Conservation (phyloP, 2,113 vertebrate species). For the Vombatus ursinus region DNA sequence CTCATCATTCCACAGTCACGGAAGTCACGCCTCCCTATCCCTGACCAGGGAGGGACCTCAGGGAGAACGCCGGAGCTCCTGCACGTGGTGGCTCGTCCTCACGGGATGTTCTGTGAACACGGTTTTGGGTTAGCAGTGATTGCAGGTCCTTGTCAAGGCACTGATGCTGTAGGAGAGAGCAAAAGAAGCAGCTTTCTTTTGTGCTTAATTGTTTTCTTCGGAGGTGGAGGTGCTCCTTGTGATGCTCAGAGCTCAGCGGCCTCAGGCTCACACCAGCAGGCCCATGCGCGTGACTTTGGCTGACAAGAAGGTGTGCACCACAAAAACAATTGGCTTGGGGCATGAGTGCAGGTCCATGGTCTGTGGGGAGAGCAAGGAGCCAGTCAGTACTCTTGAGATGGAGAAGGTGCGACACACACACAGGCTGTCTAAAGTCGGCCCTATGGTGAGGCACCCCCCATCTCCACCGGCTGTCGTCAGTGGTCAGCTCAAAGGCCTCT, state of each 20-base stretch:
- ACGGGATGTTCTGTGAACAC: constrained; percentile 50
- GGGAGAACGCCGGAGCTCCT: constrained; percentile 44
- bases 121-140: constrained; percentile 48
- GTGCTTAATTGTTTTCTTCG: constrained; percentile 51
- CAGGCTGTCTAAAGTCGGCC: neutral
- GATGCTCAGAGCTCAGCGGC: constrained; percentile 35
- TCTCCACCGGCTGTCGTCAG: neutral
- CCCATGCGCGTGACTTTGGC: constrained; percentile 98
- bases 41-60: constrained; percentile 28
- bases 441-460: neutral
- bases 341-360: constrained; percentile 94
- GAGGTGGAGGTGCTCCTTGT: constrained; percentile 43
- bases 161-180: constrained; percentile 62
- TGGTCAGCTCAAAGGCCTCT: too few relatives aligned
- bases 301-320: constrained; percentile 97
- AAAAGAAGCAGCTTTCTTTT: constrained; percentile 39
- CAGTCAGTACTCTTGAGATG: accelerated
- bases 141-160: constrained; percentile 80
- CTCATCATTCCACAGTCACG: neutral
- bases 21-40: neutral
- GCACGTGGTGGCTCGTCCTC: constrained; percentile 35
- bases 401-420: neutral
- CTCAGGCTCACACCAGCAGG: constrained; percentile 88
- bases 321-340: constrained; percentile 96
- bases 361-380: constrained; percentile 77